These are phyloP conservation scores for Alosa alosa DNA, from an alignment of 2,113 vertebrate genomes.

Conservation along the genomic window DNA sequence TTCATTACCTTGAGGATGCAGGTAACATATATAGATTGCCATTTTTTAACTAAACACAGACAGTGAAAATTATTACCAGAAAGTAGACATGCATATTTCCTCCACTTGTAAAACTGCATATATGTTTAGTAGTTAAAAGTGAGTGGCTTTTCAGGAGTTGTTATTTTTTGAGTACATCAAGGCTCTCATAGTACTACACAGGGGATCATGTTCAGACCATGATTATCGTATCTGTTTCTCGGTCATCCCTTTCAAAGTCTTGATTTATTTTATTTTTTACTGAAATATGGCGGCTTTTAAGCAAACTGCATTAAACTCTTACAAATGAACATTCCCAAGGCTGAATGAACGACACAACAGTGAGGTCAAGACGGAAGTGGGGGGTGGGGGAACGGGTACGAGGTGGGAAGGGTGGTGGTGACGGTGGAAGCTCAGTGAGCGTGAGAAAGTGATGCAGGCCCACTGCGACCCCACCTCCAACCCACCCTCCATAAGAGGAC, in stretches of 20 bases:
- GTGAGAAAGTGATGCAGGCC: neutral
- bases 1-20: slow-evolving; percentile 80
- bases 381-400: slow-evolving; percentile 23
- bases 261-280: slow-evolving; percentile 2
- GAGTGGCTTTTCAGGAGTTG: slow-evolving; percentile 44
- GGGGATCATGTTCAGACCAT: slow-evolving; percentile 28
- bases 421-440: neutral
- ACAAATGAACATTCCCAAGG: slow-evolving; percentile 44
- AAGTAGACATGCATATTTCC: slow-evolving; percentile 90
- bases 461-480: neutral
- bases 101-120: slow-evolving; percentile 79
- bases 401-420: neutral
- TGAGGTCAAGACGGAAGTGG: slow-evolving; percentile 37
- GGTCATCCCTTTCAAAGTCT: neutral
- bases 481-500: neutral
- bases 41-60: slow-evolving; percentile 79
- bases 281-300: neutral
- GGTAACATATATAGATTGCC: slow-evolving; percentile 75
- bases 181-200: slow-evolving; percentile 19
- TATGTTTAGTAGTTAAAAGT: slow-evolving; percentile 62
- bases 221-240: slow-evolving; percentile 14
- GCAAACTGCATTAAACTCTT: slow-evolving; percentile 34
- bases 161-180: slow-evolving; percentile 39
- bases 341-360: slow-evolving; percentile 35
- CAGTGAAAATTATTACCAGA: slow-evolving; percentile 82